Percentiles rank a stretch among this genome's conserved stretches.
Conservation (phyloP, 1,140 invertebrate species). For the Meloidogyne floridensis region DNA sequence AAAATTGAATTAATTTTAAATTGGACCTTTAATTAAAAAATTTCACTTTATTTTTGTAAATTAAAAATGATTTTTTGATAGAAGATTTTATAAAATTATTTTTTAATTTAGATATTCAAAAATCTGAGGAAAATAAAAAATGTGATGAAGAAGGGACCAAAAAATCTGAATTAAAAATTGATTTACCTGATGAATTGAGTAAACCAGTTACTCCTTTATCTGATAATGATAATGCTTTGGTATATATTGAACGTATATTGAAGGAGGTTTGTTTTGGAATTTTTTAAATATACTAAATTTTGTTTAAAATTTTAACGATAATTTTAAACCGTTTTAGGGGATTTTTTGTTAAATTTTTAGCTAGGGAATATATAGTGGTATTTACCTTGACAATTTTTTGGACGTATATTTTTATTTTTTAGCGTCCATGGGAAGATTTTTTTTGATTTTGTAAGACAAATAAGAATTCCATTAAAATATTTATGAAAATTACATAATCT, state of each 20-base stretch:
- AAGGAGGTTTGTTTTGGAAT: neutral
- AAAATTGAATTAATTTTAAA: no score
- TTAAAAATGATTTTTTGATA: neutral
- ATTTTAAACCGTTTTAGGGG: neutral
- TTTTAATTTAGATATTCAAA: slow-evolving; percentile 1
- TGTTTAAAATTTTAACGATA: neutral
- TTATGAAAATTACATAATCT: no score
- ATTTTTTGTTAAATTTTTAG: no score
- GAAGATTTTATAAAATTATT: neutral
- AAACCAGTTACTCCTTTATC: slow-evolving; percentile 26
- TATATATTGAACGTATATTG: slow-evolving; percentile 36
- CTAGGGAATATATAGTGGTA: no score
- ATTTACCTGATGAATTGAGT: slow-evolving; percentile 7
- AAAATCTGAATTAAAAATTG: neutral
- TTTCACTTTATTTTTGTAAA: no score
- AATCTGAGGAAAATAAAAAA: neutral
- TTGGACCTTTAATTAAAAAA: no score
- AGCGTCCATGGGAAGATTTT: no score
- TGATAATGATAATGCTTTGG: slow-evolving; percentile 38
- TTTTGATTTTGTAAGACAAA: no score
- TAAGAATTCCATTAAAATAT: neutral
- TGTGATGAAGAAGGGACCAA: neutral
- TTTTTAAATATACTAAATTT: no score
- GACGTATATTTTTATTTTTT: no score
- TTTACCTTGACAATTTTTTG: no score